Percentiles rank a stretch among this genome's conserved stretches.
phyloP scores from a whole-genome alignment of 1,140 invertebrate species.

The Zophobas atratus region DNA sequence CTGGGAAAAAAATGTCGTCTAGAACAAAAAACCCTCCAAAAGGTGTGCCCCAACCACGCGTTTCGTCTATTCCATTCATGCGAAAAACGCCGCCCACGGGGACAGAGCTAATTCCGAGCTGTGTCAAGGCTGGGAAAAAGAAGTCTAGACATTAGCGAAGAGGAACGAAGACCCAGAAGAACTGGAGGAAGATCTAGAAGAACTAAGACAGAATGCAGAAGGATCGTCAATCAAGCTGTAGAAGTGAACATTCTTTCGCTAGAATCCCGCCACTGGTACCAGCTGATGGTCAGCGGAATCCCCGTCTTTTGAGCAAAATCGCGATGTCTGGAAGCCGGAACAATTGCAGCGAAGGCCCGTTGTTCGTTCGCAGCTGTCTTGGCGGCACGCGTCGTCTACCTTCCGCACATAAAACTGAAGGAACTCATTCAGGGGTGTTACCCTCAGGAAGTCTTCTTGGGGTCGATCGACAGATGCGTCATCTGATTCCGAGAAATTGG shows the following conservation, averaged over 20 bases:
- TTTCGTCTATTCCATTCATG: constrained; percentile 19
- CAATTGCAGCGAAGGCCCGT: constrained; percentile 30
- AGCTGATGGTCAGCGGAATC: constrained; percentile 39
- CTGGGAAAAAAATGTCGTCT: not conserved
- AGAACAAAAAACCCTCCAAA: not conserved
- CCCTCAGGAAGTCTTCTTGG: constrained; percentile 21
- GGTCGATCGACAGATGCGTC: constrained; percentile 32
- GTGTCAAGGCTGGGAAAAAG: no score
- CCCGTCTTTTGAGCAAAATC: constrained; percentile 24
- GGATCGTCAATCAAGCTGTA: no score
- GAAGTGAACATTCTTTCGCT: constrained; percentile 6
- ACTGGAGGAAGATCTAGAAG: no score
- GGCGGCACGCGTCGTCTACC: constrained; percentile 37
- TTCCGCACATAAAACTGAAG: constrained; percentile 24
- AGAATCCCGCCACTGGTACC: constrained; percentile 6
- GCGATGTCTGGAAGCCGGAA: constrained; percentile 22
- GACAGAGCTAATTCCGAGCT: no score
- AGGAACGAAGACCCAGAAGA: no score
- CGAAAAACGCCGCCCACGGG: constrained; percentile 1
- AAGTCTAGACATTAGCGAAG: no score
- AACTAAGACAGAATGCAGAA: no score
- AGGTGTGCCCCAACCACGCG: constrained; percentile 13
- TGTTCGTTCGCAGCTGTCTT: constrained; percentile 23
- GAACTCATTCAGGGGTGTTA: constrained; percentile 31
- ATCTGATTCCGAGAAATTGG: constrained; percentile 25